A percentile compares a stretch with the other conserved stretches of the same genome.
Conservation (phyloP, 2,113 vertebrate species). For the Neogale vison region DNA sequence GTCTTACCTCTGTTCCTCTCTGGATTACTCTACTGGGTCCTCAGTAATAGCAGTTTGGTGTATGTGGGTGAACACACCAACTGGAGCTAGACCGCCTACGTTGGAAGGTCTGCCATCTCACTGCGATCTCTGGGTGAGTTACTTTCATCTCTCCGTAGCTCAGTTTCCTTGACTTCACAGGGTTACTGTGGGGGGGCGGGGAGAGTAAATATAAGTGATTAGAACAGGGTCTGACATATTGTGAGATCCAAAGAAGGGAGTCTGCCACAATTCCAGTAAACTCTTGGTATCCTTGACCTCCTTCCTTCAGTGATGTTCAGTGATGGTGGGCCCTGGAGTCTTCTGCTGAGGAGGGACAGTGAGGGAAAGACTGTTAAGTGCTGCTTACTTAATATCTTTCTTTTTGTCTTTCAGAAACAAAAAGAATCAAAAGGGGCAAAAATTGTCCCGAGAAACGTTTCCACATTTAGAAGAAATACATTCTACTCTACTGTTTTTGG, state of each 20-base stretch:
- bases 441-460: neutral
- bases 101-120: neutral
- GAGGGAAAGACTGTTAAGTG: neutral
- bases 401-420: neutral
- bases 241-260: neutral
- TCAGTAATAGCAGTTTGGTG: rapidly evolving
- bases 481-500: neutral
- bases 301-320: neutral
- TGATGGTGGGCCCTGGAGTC: neutral
- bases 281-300: neutral
- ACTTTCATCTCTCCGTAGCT: neutral
- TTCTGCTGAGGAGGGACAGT: neutral
- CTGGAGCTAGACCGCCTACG: neutral
- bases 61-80: neutral
- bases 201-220: no score
- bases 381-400: neutral
- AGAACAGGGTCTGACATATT: neutral
- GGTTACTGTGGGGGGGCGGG: neutral
- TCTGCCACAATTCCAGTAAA: neutral
- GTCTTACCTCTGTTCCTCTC: neutral
- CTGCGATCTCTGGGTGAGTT: neutral
- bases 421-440: neutral
- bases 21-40: neutral
- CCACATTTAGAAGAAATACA: neutral
- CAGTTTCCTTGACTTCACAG: neutral